These are phyloP conservation scores for Hiodon alosoides DNA, from an alignment of 2,113 vertebrate species.

Conservation along the genomic window DNA sequence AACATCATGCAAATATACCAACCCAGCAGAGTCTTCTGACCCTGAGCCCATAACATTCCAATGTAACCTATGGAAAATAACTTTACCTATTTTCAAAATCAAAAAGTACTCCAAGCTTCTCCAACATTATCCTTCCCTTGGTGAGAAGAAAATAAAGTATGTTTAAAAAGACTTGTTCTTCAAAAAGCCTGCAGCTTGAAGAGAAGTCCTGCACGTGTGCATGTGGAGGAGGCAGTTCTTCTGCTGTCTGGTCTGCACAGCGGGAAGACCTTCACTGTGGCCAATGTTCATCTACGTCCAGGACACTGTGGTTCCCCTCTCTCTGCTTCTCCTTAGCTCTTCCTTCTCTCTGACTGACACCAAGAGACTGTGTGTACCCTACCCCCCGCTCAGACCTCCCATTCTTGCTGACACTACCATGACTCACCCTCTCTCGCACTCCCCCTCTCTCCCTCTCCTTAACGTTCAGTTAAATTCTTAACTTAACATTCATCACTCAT, in stretches of 20 bases:
- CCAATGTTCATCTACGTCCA: no score
- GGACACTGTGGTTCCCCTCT: background rate
- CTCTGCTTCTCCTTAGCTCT: background rate
- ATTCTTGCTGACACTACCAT: constrained; percentile 29
- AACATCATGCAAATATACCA: background rate
- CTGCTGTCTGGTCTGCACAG: background rate
- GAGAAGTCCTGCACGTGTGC: background rate
- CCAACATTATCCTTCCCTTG: constrained; percentile 25
- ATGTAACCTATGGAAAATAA: background rate
- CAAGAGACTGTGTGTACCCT: constrained; percentile 28
- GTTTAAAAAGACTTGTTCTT: background rate
- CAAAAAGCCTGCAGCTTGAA: background rate
- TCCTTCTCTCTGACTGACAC: constrained; percentile 20
- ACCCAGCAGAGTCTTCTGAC: background rate
- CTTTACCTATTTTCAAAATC: constrained; percentile 51
- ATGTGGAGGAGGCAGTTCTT: background rate
- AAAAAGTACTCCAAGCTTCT: constrained; percentile 31
- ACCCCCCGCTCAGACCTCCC: constrained; percentile 18
- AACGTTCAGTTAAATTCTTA: constrained; percentile 16
- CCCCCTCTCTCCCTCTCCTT: constrained; percentile 1
- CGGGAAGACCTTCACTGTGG: background rate
- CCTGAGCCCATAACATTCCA: background rate
- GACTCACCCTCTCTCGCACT: background rate
- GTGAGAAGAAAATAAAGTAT: background rate
- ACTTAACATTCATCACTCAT: no score